These are phyloP conservation scores for Leptinotarsa tumamoca DNA, from an alignment of 2,888 invertebrate species.

Conservation along the genomic window DNA sequence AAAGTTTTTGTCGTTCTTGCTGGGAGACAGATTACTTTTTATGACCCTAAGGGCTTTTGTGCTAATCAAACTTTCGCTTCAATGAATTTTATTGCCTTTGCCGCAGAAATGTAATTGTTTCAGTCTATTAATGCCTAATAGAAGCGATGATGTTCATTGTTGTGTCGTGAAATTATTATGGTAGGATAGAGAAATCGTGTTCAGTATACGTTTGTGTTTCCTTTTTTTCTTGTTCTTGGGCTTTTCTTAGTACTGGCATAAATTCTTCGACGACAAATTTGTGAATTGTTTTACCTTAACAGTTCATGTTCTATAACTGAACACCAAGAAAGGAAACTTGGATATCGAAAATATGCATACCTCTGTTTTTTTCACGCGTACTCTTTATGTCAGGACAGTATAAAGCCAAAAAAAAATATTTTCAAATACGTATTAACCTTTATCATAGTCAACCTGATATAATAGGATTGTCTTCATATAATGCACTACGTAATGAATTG, in stretches of 20 bases:
- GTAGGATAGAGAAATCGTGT: neutral
- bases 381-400: too few relatives aligned
- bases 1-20: slow-evolving; percentile 12
- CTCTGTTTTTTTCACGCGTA: too few relatives aligned
- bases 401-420: too few relatives aligned
- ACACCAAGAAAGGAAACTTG: too few relatives aligned
- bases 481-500: too few relatives aligned
- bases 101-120: slow-evolving; percentile 18
- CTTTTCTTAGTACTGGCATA: neutral
- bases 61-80: slow-evolving; percentile 35
- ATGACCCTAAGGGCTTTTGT: slow-evolving; percentile 27
- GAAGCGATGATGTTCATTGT: slow-evolving; percentile 1
- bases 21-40: slow-evolving; percentile 34
- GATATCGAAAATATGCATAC: too few relatives aligned
- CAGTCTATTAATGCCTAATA: slow-evolving; percentile 16
- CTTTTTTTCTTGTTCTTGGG: neutral
- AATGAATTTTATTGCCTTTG: slow-evolving; percentile 29
- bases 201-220: neutral
- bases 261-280: too few relatives aligned
- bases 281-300: too few relatives aligned
- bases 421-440: too few relatives aligned
- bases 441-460: too few relatives aligned
- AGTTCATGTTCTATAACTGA: too few relatives aligned
- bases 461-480: too few relatives aligned
- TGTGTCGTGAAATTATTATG: slow-evolving; percentile 6